These are phyloP conservation scores for Aptenodytes forsteri DNA, from an alignment of 2,113 vertebrate genomes.

Conservation along the genomic window DNA sequence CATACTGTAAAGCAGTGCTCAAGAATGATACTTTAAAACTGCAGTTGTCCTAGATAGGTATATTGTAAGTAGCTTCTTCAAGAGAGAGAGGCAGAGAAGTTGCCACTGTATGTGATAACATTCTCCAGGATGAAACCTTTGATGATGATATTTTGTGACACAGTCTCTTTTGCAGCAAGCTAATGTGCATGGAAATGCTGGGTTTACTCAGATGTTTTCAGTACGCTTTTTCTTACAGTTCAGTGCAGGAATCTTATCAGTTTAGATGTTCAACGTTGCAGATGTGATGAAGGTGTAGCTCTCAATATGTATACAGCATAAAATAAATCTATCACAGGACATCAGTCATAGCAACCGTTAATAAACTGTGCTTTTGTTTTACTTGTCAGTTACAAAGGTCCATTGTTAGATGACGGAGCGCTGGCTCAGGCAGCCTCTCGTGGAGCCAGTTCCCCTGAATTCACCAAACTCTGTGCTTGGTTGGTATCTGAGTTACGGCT, in stretches of 20 bases:
- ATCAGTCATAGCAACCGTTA: neutral
- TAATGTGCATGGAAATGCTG: neutral
- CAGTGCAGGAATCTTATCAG: neutral
- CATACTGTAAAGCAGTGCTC: neutral
- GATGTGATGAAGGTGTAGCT: neutral
- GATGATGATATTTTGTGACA: neutral
- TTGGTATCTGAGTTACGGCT: constrained; percentile 89
- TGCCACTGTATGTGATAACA: neutral
- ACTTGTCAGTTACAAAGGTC: constrained; percentile 90
- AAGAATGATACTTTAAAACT: neutral
- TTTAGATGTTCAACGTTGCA: neutral
- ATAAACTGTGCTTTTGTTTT: constrained; percentile 44
- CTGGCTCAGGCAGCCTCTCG: constrained; percentile 80
- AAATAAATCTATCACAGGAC: neutral
- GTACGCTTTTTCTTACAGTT: neutral
- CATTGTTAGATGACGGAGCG: constrained; percentile 89
- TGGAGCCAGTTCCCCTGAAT: constrained; percentile 92
- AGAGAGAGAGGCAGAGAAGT: neutral
- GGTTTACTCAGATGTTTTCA: neutral
- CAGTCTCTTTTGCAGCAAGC: neutral
- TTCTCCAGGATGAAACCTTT: neutral
- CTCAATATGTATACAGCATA: neutral
- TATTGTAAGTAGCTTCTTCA: neutral
- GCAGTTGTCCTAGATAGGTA: neutral
- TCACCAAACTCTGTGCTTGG: constrained; percentile 95